Base-by-base conservation (phyloP, 2,113 vertebrate genomes). In the Corvus hawaiiensis region DNA sequence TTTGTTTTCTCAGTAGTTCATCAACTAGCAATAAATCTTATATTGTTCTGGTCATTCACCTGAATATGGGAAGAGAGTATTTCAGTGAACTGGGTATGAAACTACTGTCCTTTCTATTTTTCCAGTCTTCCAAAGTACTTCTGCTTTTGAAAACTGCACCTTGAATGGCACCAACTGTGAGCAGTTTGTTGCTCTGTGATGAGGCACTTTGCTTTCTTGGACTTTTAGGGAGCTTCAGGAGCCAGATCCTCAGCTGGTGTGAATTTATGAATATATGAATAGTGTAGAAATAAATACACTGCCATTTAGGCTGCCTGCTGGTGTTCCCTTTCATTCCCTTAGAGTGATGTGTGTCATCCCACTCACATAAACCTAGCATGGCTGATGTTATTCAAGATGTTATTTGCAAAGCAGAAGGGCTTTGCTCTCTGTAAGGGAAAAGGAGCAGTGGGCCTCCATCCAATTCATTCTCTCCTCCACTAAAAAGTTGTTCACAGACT, bases 161-260 rank as follows among this genome's bases (percentile, higher is more conserved):
- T 94, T 77, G 71, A 95, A 93, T 52, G 59, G 62, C 59, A 87
- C 94, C 92, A 74, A 92, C 87, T 94, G 90, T 78, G 96, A 95
- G 49, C 77, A 93, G 79, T 89, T 95, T 95, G 81, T 72, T 91
- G 51, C 76, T 84, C 76, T 87, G 79, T 95, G 91, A 96, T 88
- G 94, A 95, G 80, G 79, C 48, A 67, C 75, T 96, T 87, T 84
- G 89, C 68, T 91, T 93, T 91, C 84, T 76, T 96, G 95, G 95
- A 87, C 74, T 73, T 68, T 90, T 93, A 94, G 66, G 44, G 35
- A 93, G 44, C 55, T 90, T 96, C 59, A 93, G 85, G 68, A 93
- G 85, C 84, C 94, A 96, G 76, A 92, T 94, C 90, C 88, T 96
- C 93, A 97, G 93, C 80, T 96, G 93, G 85, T 93, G 54, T 59